Base-by-base conservation (phyloP, 2,888 invertebrate species). In the Phrixothrix hirtus region DNA sequence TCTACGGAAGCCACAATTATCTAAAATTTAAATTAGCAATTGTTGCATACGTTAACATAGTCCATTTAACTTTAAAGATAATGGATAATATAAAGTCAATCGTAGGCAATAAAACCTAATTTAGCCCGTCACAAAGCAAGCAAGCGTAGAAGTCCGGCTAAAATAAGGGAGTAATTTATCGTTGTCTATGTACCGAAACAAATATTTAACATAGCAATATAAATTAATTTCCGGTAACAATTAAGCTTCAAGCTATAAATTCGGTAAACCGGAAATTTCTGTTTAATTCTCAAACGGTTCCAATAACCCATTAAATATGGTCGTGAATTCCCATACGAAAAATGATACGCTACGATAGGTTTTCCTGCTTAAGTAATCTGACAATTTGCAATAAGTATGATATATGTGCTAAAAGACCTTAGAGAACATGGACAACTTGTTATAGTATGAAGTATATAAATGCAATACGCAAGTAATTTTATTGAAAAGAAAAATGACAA, bases 251-350 rank as follows among this genome's bases (percentile, higher is more conserved):
- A 53, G 58, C 55, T 62, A 66, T 67, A 68, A 70, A 67, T 69
- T 66, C 62, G 62, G 64, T 64, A 65, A 63, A 66, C 68, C 69
- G 70, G 69, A 66, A 68, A 68, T 65, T 65, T 65, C 64, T 63
- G 67, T 68, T 69, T 68, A 68, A 66, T 66, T 64, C 62, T 58
- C 63, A 61, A 65, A 66, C 60, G 62, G 59, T 57, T 60, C 60
- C 60, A 58, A 61, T 60, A 61, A 62, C 59, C 62, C 60, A 65
- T 61, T 50, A 62, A 58, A 59, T n/a, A n/a, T 46, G 34, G 10
- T 39, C 53, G 10, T 27, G 39, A 36, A 62, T 62, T 63, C 65
- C 59, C 61, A 61, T 62, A 59, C 49, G 50, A 57, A 50, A 47
- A 42, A 16, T 30, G 21, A 36, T 42, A 60, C 47, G 60, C 54